These are phyloP conservation scores for Muscicapa striata DNA, from an alignment of 2,797 vertebrate genomes.

Conservation along the genomic window DNA sequence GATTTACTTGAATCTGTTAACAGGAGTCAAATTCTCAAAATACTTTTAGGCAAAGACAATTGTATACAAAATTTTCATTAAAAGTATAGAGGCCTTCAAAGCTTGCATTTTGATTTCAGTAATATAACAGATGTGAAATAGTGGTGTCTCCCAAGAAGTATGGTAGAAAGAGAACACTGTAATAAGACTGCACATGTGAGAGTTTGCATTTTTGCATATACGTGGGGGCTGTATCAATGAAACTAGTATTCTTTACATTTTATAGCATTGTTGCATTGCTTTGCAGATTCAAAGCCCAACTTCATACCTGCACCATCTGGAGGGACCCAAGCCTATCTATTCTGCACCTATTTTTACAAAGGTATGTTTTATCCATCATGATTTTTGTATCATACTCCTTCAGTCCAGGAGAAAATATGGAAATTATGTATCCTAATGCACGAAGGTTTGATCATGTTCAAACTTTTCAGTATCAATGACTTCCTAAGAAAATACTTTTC, in stretches of 20 bases:
- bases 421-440: background rate
- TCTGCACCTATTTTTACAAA: slow-evolving; percentile 89
- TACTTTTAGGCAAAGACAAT: slow-evolving; percentile 25
- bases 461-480: background rate
- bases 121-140: slow-evolving; percentile 19
- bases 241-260: background rate
- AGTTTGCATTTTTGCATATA: background rate
- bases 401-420: background rate
- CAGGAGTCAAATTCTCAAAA: background rate
- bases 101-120: slow-evolving; percentile 27
- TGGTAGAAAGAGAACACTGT: background rate
- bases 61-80: background rate
- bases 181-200: background rate
- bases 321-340: slow-evolving; percentile 70
- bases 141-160: background rate
- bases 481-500: background rate
- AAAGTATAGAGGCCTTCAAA: background rate
- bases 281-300: slow-evolving; percentile 89
- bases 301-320: slow-evolving; percentile 78
- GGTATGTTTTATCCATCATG: slow-evolving; percentile 73
- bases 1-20: background rate
- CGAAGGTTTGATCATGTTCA: background rate
- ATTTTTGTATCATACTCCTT: background rate
- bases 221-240: accelerated
- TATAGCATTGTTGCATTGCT: slow-evolving; percentile 14